Conservation (phyloP, 2,797 vertebrate genomes). For the Phrynocephalus vlangalii region DNA sequence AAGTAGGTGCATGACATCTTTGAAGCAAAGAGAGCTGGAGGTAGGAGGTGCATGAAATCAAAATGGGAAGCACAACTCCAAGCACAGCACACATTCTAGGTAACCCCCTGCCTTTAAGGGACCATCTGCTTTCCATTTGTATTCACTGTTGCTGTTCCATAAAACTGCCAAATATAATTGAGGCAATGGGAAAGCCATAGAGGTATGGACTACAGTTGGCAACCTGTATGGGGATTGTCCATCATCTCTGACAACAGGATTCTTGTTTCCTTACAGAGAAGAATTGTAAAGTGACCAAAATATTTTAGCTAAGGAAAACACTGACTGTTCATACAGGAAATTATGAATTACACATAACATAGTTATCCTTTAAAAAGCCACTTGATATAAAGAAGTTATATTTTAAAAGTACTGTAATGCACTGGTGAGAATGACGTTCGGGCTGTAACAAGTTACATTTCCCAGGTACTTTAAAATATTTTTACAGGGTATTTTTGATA, state of each 20-base stretch:
- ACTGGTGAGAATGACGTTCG: too few species aligned
- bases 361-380: too few species aligned
- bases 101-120: slow-evolving; percentile 66
- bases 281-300: slow-evolving; percentile 66
- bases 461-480: too few species aligned
- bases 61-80: background rate
- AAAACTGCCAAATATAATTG: slow-evolving; percentile 80
- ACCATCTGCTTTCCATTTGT: slow-evolving; percentile 76
- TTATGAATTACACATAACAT: too few species aligned
- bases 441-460: too few species aligned
- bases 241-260: slow-evolving; percentile 80
- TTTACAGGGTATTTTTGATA: too few species aligned
- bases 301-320: slow-evolving; percentile 64
- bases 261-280: slow-evolving; percentile 77
- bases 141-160: slow-evolving; percentile 69
- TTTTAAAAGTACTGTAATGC: too few species aligned
- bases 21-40: slow-evolving; percentile 5
- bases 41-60: background rate
- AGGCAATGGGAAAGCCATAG: slow-evolving; percentile 82
- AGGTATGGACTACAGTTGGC: slow-evolving; percentile 76
- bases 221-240: slow-evolving; percentile 79
- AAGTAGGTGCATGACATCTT: slow-evolving; percentile 27
- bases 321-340: slow-evolving; percentile 62
- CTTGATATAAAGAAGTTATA: too few species aligned
- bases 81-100: slow-evolving; percentile 47